Conservation (phyloP, 2,797 vertebrate species). For the Gadopsis marmoratus region DNA sequence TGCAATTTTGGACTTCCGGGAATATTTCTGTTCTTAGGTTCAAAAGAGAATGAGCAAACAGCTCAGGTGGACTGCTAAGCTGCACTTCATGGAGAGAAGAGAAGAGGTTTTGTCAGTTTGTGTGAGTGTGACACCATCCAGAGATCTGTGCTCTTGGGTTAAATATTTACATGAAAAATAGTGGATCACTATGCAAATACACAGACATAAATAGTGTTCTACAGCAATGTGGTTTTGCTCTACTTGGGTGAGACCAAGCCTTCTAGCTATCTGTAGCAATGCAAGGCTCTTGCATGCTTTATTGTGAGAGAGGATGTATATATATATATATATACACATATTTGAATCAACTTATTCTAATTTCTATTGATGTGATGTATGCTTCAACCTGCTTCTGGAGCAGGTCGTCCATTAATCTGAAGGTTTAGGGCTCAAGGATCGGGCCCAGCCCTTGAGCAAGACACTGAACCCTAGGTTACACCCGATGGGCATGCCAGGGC, state of each 20-base stretch:
- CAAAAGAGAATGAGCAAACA: background rate
- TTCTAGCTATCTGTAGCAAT: background rate
- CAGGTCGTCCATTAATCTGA: background rate
- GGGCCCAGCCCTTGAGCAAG: too few species aligned
- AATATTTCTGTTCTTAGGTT: background rate
- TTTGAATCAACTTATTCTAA: background rate
- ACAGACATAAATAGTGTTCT: background rate
- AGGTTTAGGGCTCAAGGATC: too few species aligned
- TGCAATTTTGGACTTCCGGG: too few species aligned
- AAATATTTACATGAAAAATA: conserved; percentile 74
- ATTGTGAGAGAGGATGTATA: background rate
- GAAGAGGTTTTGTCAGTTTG: conserved; percentile 7
- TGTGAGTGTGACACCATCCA: conserved; percentile 34
- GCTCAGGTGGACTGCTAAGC: background rate
- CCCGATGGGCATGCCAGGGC: too few species aligned
- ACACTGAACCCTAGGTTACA: too few species aligned
- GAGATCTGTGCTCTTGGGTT: conserved; percentile 42
- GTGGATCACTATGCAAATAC: conserved; percentile 32
- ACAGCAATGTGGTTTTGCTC: conserved; percentile 21
- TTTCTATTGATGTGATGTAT: background rate
- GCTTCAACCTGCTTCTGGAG: background rate
- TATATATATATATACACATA: too few species aligned
- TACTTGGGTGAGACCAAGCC: background rate
- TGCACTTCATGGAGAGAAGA: background rate
- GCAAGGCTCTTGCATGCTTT: background rate